Conservation (phyloP, 2,888 invertebrate genomes). For the Lysandra bellargus region DNA sequence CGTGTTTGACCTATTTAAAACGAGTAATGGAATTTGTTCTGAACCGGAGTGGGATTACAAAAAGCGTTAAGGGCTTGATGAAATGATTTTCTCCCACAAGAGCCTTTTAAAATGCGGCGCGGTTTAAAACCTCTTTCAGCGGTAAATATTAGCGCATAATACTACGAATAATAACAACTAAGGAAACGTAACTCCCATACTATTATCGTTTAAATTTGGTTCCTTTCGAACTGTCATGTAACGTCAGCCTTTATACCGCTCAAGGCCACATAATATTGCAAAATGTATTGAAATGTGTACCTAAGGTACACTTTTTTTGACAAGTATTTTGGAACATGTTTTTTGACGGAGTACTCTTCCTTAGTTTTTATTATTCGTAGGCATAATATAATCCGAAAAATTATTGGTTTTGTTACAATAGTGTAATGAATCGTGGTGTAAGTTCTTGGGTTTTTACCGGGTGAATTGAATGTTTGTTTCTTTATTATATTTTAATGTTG, state of each 20-base stretch:
- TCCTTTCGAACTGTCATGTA: no score
- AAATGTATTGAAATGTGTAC: no score
- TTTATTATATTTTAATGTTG: not conserved
- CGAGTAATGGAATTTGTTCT: constrained; percentile 22
- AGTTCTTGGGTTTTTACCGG: not conserved
- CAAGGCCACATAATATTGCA: no score
- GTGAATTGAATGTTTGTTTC: not conserved
- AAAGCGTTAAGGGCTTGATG: constrained; percentile 21
- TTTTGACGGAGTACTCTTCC: no score
- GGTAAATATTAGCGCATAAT: constrained; percentile 12
- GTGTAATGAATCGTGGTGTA: not conserved
- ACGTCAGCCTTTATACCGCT: no score
- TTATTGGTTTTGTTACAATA: constrained; percentile 1
- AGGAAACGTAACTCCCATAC: no score
- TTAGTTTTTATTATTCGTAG: no score
- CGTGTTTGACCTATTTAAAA: constrained; percentile 27
- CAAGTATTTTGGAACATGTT: no score
- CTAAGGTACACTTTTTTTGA: no score
- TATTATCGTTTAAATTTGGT: no score
- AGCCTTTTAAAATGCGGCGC: constrained; percentile 16
- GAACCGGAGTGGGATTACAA: constrained; percentile 20
- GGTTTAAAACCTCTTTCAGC: not conserved
- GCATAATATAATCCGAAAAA: constrained; percentile 11
- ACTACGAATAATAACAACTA: no score
- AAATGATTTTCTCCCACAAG: constrained; percentile 24